Percentiles rank a stretch among this genome's conserved stretches.
Evolutionary conservation across 2,888 invertebrate genomes (phyloP).

Genomic region (Zaprionus obscuricornis): DNA sequence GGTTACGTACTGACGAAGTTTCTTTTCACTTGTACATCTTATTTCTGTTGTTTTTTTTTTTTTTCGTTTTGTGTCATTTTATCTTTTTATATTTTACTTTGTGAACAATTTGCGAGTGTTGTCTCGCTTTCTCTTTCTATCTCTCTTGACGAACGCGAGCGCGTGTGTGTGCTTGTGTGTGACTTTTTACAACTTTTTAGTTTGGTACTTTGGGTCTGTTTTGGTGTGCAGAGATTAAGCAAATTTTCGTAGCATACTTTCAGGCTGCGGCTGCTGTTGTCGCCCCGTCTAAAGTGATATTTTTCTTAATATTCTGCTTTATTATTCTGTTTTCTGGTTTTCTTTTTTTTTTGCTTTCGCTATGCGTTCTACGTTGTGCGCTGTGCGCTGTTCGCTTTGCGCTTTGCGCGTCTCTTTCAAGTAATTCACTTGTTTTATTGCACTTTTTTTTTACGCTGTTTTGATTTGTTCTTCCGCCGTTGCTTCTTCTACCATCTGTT

Average conservation of each 20-base stretch:
- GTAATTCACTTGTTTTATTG: constrained; percentile 74
- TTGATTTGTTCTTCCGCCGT: constrained; percentile 65
- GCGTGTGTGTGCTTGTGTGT: constrained; percentile 24
- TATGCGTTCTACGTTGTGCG: no score
- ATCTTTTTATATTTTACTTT: constrained; percentile 57
- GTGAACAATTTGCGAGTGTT: constrained; percentile 60
- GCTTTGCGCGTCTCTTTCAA: constrained; percentile 38
- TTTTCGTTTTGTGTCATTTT: constrained; percentile 31
- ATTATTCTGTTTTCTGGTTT: constrained; percentile 67
- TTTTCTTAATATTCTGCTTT: constrained; percentile 62
- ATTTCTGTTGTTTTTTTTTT: constrained; percentile 30
- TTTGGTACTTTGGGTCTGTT: constrained; percentile 49
- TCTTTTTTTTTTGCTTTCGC: constrained; percentile 1
- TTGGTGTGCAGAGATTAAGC: constrained; percentile 61
- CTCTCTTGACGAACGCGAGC: constrained; percentile 12
- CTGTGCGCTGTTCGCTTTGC: no score
- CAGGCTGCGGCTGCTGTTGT: constrained; percentile 38
- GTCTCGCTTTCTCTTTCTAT: not conserved
- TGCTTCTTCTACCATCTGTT: constrained; percentile 13
- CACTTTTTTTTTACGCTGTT: constrained; percentile 70
- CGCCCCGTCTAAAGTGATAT: constrained; percentile 55
- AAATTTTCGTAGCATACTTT: constrained; percentile 62
- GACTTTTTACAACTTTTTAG: constrained; percentile 73
- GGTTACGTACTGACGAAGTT: constrained; percentile 7
- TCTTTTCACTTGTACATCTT: not conserved